These are phyloP conservation scores for Pluvialis apricaria DNA, from an alignment of 2,113 vertebrate species.

Conservation along the genomic window DNA sequence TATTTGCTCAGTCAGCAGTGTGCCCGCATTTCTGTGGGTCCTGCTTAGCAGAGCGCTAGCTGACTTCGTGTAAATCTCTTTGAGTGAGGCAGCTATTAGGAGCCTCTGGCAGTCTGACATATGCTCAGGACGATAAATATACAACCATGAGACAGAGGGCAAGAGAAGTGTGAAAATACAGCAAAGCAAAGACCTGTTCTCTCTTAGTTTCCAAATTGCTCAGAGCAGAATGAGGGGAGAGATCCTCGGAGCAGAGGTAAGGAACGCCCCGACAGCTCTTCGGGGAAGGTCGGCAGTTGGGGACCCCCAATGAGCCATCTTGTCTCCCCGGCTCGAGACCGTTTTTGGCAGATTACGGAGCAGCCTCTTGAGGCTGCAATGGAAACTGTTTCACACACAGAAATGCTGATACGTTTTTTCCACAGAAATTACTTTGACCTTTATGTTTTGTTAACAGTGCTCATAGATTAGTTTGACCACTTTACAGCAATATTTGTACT, in stretches of 20 bases:
- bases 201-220: not conserved
- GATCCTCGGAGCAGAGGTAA: not conserved
- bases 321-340: accelerated
- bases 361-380: not conserved
- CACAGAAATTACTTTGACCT: not conserved
- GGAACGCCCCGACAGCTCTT: not conserved
- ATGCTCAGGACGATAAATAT: not conserved
- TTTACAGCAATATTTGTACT: not conserved
- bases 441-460: not conserved
- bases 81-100: not conserved
- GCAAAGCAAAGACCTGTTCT: not conserved
- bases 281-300: not conserved
- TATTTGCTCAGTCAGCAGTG: not conserved
- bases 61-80: not conserved
- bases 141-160: not conserved
- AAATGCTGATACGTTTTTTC: not conserved
- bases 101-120: not conserved
- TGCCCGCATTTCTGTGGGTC: not conserved
- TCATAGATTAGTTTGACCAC: not conserved
- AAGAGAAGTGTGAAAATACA: not conserved
- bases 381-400: not conserved
- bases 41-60: not conserved
- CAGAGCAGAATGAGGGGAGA: not conserved
- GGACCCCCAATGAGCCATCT: not conserved
- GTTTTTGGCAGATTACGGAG: not conserved